Evolutionary conservation across 1,140 invertebrate genomes (phyloP).

Genomic region (Drosophila mauritiana): DNA sequence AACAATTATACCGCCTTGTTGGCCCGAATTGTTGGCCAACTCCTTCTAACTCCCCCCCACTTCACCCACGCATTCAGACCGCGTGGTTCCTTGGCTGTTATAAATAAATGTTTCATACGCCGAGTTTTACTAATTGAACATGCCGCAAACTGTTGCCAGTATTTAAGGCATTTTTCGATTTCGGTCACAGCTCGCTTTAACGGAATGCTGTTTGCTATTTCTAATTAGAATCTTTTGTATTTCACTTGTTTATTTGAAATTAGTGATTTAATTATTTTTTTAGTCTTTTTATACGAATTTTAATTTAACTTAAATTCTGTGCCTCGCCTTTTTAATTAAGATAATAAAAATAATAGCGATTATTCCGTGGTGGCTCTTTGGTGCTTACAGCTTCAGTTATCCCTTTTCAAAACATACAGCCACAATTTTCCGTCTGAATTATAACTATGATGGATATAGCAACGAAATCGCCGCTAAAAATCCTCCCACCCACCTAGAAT

Average conservation of each 20-base stretch:
- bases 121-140: slow-evolving; percentile 68
- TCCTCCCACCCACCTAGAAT: neutral
- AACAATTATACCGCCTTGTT: slow-evolving; percentile 78
- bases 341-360: too few species aligned
- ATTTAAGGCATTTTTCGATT: slow-evolving; percentile 28
- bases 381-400: too few species aligned
- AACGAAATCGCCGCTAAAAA: slow-evolving; percentile 2
- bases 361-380: too few species aligned
- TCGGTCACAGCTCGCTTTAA: slow-evolving; percentile 16
- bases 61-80: neutral
- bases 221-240: neutral
- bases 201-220: slow-evolving; percentile 9
- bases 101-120: slow-evolving; percentile 54
- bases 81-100: slow-evolving; percentile 52
- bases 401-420: neutral
- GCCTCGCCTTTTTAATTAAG: too few species aligned
- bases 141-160: slow-evolving; percentile 53
- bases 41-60: slow-evolving; percentile 7
- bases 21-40: slow-evolving; percentile 49
- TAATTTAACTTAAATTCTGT: too few species aligned
- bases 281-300: too few species aligned
- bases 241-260: neutral
- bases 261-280: too few species aligned
- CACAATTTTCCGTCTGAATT: neutral
- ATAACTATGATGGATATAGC: slow-evolving; percentile 40